Evolutionary conservation across 53 echinoderm and acorn worm genomes (phyloP), one percentile per base, ranked within the genome.

Genomic region (Actinopyga echinites): DNA sequence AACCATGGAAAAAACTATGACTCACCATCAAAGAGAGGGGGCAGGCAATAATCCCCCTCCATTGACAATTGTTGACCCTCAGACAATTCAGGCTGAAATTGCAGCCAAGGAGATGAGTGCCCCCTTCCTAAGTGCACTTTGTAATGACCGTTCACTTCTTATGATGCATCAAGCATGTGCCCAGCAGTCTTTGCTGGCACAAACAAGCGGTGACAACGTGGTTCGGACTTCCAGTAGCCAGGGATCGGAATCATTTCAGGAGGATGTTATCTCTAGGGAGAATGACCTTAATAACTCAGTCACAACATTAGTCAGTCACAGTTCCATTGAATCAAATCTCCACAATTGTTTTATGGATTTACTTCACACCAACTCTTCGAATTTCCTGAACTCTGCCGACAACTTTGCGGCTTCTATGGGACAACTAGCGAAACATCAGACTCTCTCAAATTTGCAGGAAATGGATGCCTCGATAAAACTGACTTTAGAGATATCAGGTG

Each of bases 311-410:
- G 91, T 93, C 64, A 99, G 95, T 35, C 94, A 99, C 83, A 99
- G 99, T 83, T 99, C 99, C 23, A 84, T 99, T 21, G 99, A 99
- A 53, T 99, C 99, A 1, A 92, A 99, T 83, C 91, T 96, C 71
- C 93, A 93, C 44, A 86, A 90, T 44, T 90, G 89, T 24, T 82
- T 87, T 20, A 68, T 75, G 61, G 93, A 91, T 32, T 60, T 68
- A 17, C 38, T 89, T n/a, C 89, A 89, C 36, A 87, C 85, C 42
- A 91, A 75, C 73, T 90, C 93, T 6, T 89, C 87, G 34, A 91
- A 85, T 71, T 83, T 93, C 32, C 52, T 93, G 28, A 80, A 82
- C 23, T 85, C 85, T 25, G 36, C 74, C 1, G 65, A 75, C 35
- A 64, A 37, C 25, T 74, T 71, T 56, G 83, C 82, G 58, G 66